Evolutionary conservation across 2,113 vertebrate species (phyloP).

Genomic region (Triplophysa dalaica): DNA sequence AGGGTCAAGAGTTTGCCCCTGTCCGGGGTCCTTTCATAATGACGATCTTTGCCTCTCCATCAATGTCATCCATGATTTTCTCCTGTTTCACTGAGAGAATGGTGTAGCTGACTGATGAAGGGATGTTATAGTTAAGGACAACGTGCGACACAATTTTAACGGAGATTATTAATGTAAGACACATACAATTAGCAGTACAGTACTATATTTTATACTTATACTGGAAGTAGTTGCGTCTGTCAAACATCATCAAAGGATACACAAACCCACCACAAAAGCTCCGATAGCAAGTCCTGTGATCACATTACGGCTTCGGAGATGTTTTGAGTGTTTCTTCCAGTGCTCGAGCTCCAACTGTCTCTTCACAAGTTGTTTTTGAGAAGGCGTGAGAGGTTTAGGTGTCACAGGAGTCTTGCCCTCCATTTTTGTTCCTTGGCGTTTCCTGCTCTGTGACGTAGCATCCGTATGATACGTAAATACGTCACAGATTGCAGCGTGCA

Average conservation of each 20-base stretch:
- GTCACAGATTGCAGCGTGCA: neutral
- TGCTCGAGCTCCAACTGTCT: slow-evolving; percentile 67
- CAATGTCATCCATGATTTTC: slow-evolving; percentile 65
- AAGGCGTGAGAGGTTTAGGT: slow-evolving; percentile 52
- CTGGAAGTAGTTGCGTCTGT: neutral
- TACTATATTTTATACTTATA: too few species aligned
- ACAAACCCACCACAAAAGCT: slow-evolving; percentile 76
- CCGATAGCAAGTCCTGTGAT: slow-evolving; percentile 79
- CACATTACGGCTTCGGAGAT: slow-evolving; percentile 73
- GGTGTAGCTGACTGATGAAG: slow-evolving; percentile 65
- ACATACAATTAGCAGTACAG: neutral
- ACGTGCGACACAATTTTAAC: neutral
- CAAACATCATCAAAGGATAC: slow-evolving; percentile 78
- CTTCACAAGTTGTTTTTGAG: slow-evolving; percentile 66
- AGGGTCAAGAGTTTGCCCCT: slow-evolving; percentile 65
- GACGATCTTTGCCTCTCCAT: slow-evolving; percentile 62
- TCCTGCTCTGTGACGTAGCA: neutral
- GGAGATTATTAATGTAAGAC: neutral
- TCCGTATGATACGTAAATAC: neutral
- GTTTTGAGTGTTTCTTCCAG: slow-evolving; percentile 67
- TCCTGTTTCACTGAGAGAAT: slow-evolving; percentile 70
- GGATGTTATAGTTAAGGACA: slow-evolving; percentile 16
- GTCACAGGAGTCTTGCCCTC: neutral
- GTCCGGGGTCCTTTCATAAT: slow-evolving; percentile 62
- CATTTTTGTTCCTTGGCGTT: neutral